Conservation (phyloP, 1,140 invertebrate species). For the Telenomus remus region DNA sequence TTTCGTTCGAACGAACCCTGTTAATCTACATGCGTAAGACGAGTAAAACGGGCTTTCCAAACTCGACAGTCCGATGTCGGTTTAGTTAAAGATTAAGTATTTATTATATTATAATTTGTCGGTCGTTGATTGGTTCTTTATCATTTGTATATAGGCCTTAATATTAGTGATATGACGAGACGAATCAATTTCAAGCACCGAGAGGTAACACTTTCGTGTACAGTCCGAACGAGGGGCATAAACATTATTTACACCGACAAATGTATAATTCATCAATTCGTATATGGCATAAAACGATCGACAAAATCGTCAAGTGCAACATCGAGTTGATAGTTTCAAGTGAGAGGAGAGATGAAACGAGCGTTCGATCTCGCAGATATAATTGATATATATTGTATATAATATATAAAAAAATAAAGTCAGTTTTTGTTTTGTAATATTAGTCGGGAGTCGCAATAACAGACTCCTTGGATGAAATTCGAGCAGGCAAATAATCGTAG, state of each 20-base stretch:
- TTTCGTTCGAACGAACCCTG: constrained; percentile 38
- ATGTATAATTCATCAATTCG: too few species aligned
- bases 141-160: constrained; percentile 22
- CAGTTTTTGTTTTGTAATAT: constrained; percentile 1
- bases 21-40: constrained; percentile 33
- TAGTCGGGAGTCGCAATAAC: constrained; percentile 8
- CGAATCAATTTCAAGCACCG: constrained; percentile 16
- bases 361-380: constrained; percentile 8
- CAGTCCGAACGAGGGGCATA: constrained; percentile 13
- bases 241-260: too few species aligned
- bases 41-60: neutral
- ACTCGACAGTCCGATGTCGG: too few species aligned
- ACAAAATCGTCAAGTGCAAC: too few species aligned
- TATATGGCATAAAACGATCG: too few species aligned
- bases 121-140: constrained; percentile 19
- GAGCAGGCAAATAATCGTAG: constrained; percentile 9
- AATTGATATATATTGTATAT: constrained; percentile 6
- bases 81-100: neutral
- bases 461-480: constrained; percentile 12
- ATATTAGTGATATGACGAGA: constrained; percentile 34
- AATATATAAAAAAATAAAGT: constrained; percentile 26
- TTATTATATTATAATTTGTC: constrained; percentile 22
- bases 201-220: constrained; percentile 18
- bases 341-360: too few species aligned
- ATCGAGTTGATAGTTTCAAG: too few species aligned